These are phyloP conservation scores for Chaunax sp. DNA, from an alignment of 2,797 vertebrate species.

Conservation along the genomic window DNA sequence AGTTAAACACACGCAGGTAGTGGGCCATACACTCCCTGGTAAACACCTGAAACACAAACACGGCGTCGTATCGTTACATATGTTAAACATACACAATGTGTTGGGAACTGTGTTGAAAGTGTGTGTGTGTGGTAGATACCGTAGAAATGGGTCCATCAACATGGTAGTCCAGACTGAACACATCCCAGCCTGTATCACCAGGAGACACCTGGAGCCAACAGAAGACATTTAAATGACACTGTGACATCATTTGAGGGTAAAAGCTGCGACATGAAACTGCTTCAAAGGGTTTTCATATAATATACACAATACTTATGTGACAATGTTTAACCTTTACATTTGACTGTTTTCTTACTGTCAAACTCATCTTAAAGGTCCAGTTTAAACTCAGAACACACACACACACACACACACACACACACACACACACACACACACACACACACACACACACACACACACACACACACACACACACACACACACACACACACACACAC, in stretches of 20 bases:
- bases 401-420: no score
- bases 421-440: no score
- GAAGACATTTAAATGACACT: not conserved
- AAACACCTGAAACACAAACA: conserved; percentile 86
- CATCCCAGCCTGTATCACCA: conserved; percentile 98
- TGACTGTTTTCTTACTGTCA: no score
- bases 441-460: no score
- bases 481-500: no score
- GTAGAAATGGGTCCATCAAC: conserved; percentile 98
- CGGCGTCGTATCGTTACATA: not conserved
- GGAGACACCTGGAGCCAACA: conserved; percentile 88
- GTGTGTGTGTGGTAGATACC: conserved; percentile 75
- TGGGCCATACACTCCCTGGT: conserved; percentile 98
- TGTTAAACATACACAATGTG: not conserved
- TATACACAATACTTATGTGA: no score
- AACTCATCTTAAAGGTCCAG: no score
- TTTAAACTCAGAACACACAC: no score
- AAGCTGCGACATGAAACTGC: no score
- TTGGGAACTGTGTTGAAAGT: not conserved
- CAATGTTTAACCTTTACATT: no score
- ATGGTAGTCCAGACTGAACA: conserved; percentile 98
- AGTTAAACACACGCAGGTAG: conserved; percentile 97
- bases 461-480: no score
- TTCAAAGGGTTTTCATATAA: no score
- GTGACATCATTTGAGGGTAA: not conserved